Evolutionary conservation across 2,888 invertebrate genomes (phyloP), one percentile per base, ranked within the genome.

Genomic region (Venusia cambrica): DNA sequence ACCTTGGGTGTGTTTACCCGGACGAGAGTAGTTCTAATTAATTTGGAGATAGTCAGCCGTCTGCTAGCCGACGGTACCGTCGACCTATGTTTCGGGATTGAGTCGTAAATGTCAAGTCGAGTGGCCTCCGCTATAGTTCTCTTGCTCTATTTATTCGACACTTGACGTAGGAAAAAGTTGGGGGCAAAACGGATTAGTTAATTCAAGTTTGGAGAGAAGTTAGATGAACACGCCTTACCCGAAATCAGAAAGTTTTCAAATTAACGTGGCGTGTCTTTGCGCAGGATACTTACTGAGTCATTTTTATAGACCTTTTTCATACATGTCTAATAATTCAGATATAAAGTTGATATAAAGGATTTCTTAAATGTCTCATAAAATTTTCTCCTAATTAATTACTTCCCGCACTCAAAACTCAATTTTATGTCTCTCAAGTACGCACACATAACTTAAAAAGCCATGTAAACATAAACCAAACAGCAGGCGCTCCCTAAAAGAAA

Each of bases 31-130:
- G 78, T 38, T 70, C 80, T 67, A 53, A 66, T 62, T 71, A 72
- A 67, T 66, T 54, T 77, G 77, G 85, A 69, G 54, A 48, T 57
- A 65, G 48, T 62, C 59, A 70, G 61, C 60, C 71, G 73, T 69
- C 72, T 65, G 66, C 57, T 61, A 61, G 68, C 57, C 62, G 66
- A 62, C 76, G 12, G 19, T 37, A 16, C 30, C 21, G 16, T 9
- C 38, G 73, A 69, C 70, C 69, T 70, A 63, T 69, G 80, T 71
- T 75, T 80, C 67, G 66, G 73, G 77, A 87, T 87, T 81, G 83
- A 84, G 84, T 83, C 84, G 83, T 87, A 87, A 87, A 87, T 62
- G 84, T 85, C 87, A 73, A 66, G 57, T 76, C 73, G 69, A 78
- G 77, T 77, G 70, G 69, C 62, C 73, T 67, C 62, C 54, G 68